These are phyloP conservation scores for Hippocampus abdominalis DNA, from an alignment of 2,113 vertebrate species.

Conservation along the genomic window DNA sequence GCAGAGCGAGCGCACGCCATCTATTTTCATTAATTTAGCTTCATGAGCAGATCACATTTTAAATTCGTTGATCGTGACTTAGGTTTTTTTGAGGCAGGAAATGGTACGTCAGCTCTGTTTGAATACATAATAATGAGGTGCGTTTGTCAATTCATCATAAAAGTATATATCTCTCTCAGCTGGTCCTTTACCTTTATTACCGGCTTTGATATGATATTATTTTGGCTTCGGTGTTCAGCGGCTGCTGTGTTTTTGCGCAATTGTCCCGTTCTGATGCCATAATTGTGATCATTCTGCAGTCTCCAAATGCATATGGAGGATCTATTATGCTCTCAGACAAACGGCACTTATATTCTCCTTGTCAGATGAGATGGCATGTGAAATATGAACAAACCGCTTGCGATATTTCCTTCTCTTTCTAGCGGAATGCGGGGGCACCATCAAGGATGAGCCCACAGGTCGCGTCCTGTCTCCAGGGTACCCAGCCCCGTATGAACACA, in stretches of 20 bases:
- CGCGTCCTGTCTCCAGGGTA: conserved; percentile 94
- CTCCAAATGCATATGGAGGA: conserved; percentile 33
- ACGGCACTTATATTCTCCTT: conserved; percentile 14
- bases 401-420: conserved; percentile 28
- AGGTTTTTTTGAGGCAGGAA: neutral
- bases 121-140: neutral
- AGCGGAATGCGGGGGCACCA: conserved; percentile 92
- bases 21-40: neutral
- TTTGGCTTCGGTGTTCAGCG: neutral
- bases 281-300: conserved; percentile 22
- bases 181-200: neutral
- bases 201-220: neutral
- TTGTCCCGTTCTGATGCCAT: neutral
- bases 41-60: neutral
- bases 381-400: conserved; percentile 11
- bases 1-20: neutral
- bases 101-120: neutral
- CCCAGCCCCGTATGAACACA: conserved; percentile 93
- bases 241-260: neutral
- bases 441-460: conserved; percentile 81
- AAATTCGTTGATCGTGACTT: neutral
- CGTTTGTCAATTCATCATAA: too few species aligned
- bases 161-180: neutral
- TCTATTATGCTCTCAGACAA: conserved; percentile 33
- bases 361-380: conserved; percentile 19